These are phyloP conservation scores for Galbula dea DNA, from an alignment of 2,113 vertebrate species.

Conservation along the genomic window DNA sequence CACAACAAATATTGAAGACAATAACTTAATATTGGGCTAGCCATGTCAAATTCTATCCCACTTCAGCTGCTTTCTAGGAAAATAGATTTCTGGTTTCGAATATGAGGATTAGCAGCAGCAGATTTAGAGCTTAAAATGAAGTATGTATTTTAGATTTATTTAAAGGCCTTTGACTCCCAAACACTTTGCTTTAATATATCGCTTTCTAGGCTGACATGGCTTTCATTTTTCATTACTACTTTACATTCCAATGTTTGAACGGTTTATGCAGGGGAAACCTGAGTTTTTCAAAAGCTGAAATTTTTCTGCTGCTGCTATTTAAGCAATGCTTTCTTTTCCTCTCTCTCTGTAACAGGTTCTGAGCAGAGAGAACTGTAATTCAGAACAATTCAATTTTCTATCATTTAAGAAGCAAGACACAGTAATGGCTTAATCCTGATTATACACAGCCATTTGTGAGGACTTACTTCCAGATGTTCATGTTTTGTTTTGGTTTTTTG, in stretches of 20 bases:
- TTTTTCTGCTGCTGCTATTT: background rate
- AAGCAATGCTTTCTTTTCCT: background rate
- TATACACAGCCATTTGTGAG: background rate
- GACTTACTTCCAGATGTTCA: constrained; percentile 54
- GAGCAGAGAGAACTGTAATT: constrained; percentile 7
- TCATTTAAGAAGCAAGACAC: constrained; percentile 31
- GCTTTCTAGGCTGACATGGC: constrained; percentile 38
- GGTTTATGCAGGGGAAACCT: background rate
- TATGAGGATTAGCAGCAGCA: constrained; percentile 59
- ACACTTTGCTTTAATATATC: constrained; percentile 58
- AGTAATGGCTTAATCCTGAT: constrained; percentile 51
- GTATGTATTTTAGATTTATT: constrained; percentile 67
- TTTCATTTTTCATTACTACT: constrained; percentile 64
- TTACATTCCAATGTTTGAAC: constrained; percentile 51
- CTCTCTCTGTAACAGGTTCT: background rate
- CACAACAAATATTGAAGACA: background rate
- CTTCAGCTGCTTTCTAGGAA: constrained; percentile 42
- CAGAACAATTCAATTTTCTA: constrained; percentile 45
- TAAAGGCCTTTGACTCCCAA: constrained; percentile 58
- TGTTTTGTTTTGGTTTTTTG: background rate
- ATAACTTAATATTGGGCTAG: background rate
- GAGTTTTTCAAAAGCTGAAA: constrained; percentile 21
- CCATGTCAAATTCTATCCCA: background rate
- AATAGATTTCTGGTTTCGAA: constrained; percentile 56
- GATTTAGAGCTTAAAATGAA: constrained; percentile 65